These are phyloP conservation scores for Amphiprion clarkii DNA, from an alignment of 2,797 vertebrate species.

Conservation along the genomic window DNA sequence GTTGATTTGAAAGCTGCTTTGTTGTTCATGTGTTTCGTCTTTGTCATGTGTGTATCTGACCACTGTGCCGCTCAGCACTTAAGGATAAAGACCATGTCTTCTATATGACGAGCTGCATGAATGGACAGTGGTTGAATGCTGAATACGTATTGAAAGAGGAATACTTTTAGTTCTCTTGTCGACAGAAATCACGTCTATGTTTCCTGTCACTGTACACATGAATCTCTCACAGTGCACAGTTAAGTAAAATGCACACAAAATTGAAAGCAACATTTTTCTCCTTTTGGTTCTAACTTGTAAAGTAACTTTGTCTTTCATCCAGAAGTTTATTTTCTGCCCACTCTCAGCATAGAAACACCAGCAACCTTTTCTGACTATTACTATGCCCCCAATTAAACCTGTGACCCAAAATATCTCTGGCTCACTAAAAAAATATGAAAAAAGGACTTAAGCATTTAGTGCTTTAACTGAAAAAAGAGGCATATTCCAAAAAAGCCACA, in stretches of 20 bases:
- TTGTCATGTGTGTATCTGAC: not conserved
- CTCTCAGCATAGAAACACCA: slow-evolving; percentile 25
- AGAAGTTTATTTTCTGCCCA: not conserved
- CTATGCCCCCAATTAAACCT: slow-evolving; percentile 69
- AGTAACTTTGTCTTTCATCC: slow-evolving; percentile 4
- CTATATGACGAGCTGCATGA: slow-evolving; percentile 18
- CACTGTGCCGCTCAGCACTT: slow-evolving; percentile 17
- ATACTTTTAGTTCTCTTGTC: not conserved
- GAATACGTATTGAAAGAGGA: slow-evolving; percentile 7
- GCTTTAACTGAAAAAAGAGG: not conserved
- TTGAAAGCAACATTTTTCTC: not conserved
- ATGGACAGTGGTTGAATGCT: slow-evolving; percentile 35
- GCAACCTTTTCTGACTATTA: slow-evolving; percentile 43
- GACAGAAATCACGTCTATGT: slow-evolving; percentile 1
- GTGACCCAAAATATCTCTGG: slow-evolving; percentile 36
- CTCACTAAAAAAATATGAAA: slow-evolving; percentile 16
- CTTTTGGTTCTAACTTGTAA: not conserved
- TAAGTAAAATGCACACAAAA: not conserved
- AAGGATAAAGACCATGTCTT: slow-evolving; percentile 12
- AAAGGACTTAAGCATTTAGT: slow-evolving; percentile 1
- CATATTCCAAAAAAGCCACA: not conserved
- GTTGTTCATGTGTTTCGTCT: not conserved
- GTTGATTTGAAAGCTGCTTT: not conserved
- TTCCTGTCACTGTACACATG: not conserved
- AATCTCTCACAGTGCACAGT: not conserved